Evolutionary conservation across 1,140 invertebrate species (phyloP), one percentile per base, ranked within the genome.

Genomic region (Doryteuthis pealeii): DNA sequence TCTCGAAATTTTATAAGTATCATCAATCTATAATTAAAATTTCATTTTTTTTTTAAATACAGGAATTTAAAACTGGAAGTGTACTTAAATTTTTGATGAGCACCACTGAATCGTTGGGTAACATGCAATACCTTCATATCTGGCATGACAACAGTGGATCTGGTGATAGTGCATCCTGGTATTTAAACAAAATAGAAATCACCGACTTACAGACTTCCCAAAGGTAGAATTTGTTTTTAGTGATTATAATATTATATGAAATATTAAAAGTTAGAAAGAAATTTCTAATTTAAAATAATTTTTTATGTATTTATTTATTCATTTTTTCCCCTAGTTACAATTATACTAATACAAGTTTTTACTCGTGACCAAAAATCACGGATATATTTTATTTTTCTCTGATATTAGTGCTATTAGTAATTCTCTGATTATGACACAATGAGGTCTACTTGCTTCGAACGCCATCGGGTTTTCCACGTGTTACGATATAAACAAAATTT

Each of bases 111-210:
- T 76, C 71, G 26, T 77, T 89, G 2, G 88, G 87, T 15, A 80
- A 84, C 18, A 74, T 88, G 22, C 73, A 79, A 22, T 85, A 84
- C 78, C 54, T 89, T 30, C 77, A 85, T 30, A 83, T 88, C 12
- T 88, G 87, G 87, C 87, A 88, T 76, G 87, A 89, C 76, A 87
- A 87, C 73, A 79, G 83, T 18, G 88, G 87, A 1, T 74, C 77
- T 30, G 83, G 83, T 1, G 73, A 79, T 32, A 71, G 80, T 26
- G 78, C 80, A 10, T 81, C 80, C 18, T 89, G 88, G 87, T 88
- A 81, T 72, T 78, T 88, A 3, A 80, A 86, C 70, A 84, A 84
- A 33, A 32, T 68, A 32, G 66, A 68, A 68, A 68, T 68, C 22
- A 33, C 18, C 6, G 66, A 68, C 77, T 73, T 91, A 35, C 89